phyloP scores from a whole-genome alignment of 2,797 vertebrate species.

The Echiichthys vipera region DNA sequence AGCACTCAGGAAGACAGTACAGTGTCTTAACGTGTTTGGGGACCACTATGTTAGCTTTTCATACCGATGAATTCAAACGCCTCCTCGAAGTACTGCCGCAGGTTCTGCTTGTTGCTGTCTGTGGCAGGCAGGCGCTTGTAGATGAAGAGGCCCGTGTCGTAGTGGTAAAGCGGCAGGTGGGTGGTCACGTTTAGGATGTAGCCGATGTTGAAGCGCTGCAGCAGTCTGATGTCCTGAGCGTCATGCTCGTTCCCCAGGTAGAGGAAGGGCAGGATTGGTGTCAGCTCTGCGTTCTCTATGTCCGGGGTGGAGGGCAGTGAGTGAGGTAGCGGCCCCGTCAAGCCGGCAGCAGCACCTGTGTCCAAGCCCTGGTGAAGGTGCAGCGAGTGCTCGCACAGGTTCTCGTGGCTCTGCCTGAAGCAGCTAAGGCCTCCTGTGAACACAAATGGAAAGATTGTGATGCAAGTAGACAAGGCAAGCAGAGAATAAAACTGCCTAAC shows the following conservation, averaged over 20 bases:
- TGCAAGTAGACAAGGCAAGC: background rate
- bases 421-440: slow-evolving; percentile 93
- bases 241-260: slow-evolving; percentile 97
- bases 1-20: background rate
- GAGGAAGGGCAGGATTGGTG: slow-evolving; percentile 95
- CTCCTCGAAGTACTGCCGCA: slow-evolving; percentile 99
- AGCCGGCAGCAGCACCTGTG: slow-evolving; percentile 76
- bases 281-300: slow-evolving; percentile 97
- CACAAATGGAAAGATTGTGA: slow-evolving; percentile 19
- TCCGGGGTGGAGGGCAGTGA: slow-evolving; percentile 94
- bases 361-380: slow-evolving; percentile 93
- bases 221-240: slow-evolving; percentile 92
- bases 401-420: slow-evolving; percentile 95
- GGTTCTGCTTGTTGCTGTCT: slow-evolving; percentile 99
- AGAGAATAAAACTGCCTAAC: background rate
- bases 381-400: slow-evolving; percentile 97
- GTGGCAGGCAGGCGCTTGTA: slow-evolving; percentile 98
- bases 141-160: slow-evolving; percentile 92
- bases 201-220: slow-evolving; percentile 93
- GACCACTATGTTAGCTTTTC: slow-evolving; percentile 26
- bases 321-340: slow-evolving; percentile 91
- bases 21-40: background rate
- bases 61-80: slow-evolving; percentile 99
- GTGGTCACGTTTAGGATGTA: slow-evolving; percentile 97
- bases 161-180: slow-evolving; percentile 97